Conservation (phyloP, 2,113 vertebrate genomes). For the Melanostigma gelatinosum region DNA sequence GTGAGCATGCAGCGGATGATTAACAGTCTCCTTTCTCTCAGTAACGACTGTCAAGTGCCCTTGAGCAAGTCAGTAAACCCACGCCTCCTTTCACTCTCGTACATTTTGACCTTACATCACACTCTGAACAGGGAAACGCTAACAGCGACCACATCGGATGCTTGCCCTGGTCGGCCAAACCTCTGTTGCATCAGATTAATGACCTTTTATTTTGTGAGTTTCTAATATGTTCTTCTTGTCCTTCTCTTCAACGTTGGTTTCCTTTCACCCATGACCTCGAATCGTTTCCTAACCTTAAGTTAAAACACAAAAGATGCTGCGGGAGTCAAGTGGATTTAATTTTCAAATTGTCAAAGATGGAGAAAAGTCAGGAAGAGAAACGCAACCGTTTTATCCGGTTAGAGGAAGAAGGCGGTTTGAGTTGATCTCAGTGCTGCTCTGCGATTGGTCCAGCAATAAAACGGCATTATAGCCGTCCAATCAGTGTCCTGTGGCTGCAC, state of each 20-base stretch:
- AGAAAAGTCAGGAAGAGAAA: constrained; percentile 12
- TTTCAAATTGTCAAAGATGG: background rate
- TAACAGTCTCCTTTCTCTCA: constrained; percentile 58
- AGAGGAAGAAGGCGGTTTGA: background rate
- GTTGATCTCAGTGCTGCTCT: constrained; percentile 21
- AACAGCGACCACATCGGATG: background rate
- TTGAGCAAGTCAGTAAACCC: constrained; percentile 60
- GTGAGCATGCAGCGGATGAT: constrained; percentile 70
- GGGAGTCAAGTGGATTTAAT: background rate
- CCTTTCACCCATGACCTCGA: background rate
- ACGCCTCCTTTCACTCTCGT: constrained; percentile 34
- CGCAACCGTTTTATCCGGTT: constrained; percentile 8
- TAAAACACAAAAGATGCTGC: background rate
- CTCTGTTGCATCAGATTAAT: background rate
- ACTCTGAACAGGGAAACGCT: constrained; percentile 1
- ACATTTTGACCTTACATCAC: constrained; percentile 29
- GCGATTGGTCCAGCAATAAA: constrained; percentile 20
- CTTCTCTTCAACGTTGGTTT: background rate
- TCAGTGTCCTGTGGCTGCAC: constrained; percentile 13
- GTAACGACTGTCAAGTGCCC: constrained; percentile 60
- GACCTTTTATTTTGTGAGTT: background rate
- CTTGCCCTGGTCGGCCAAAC: constrained; percentile 2
- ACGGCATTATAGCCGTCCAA: constrained; percentile 22
- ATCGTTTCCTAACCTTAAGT: background rate
- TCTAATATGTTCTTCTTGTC: background rate